Base-by-base conservation (phyloP, 35 echinoderm and acorn worm species). In the Amphiura filiformis region DNA sequence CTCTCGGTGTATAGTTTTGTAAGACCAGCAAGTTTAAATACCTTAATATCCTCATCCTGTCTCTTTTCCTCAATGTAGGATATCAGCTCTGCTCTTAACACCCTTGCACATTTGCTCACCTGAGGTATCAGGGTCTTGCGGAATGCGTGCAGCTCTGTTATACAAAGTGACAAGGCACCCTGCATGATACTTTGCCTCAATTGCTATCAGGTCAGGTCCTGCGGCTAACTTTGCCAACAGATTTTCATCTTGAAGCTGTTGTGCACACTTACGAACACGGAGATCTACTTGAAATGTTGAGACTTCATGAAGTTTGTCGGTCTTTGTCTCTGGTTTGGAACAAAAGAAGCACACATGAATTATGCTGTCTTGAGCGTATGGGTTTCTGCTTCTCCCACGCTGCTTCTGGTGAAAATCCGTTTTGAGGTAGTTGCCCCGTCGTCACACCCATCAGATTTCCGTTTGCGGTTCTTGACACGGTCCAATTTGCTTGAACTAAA, bases 151-250 rank as follows among this genome's bases (percentile, higher is more conserved):
- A 31, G 77, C 76, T 80, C 40, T 78, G 86, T 88, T 88, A 39
- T 88, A 88, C 33, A 88, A 35, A 20, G 37, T 44, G 28, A 22
- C 31, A 0, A 88, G 77, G 39, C 86, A 88, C 13, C 33, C 81
- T 40, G 35, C n/a, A 32, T 88, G 86, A 80, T 88, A 88, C 39
- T 81, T 88, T 44, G 86, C 76, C 35, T 88, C 77, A 88, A 88
- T 31, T n/a, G 86, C 76, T 32, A 87, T 78, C 26, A 87, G 17
- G 70, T 87, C 85, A n/a, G n/a, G n/a, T n/a, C n/a, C 85, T 75
- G 4, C 31, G 11, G 3, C 31, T 32, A 81, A 57, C 34, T 86
- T 78, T 1, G 61, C 56, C 23, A 89, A 22, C 7, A 61, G 87
- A 35, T 31, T 35, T 20, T 37, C 35, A 61, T 89, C 87, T 65